Percentiles rank a stretch among this genome's conserved stretches.
Evolutionary conservation across 2,888 invertebrate species (phyloP).

Genomic region (Busseola fusca): DNA sequence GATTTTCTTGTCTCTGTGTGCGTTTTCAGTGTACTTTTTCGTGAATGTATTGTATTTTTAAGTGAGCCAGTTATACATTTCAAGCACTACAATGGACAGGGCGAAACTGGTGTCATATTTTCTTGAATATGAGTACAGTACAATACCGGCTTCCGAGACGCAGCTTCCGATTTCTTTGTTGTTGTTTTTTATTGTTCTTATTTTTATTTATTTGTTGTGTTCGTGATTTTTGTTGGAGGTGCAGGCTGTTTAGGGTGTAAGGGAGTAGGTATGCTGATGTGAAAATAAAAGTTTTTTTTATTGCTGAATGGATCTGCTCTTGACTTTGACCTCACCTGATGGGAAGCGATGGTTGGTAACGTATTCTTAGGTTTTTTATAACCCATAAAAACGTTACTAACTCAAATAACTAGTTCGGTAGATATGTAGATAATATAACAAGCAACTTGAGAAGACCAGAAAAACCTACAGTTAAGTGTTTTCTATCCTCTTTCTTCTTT

Average conservation of each 20-base stretch:
- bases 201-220: conserved; percentile 56
- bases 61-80: conserved; percentile 60
- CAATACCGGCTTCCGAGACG: conserved; percentile 72
- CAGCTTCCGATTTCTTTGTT: conserved; percentile 64
- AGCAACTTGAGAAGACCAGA: not conserved
- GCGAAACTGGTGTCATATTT: conserved; percentile 74
- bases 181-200: conserved; percentile 57
- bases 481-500: not conserved
- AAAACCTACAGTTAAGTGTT: not conserved
- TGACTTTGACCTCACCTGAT: not conserved
- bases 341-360: not conserved
- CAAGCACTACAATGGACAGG: conserved; percentile 65
- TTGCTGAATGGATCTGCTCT: not conserved
- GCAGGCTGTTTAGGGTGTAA: conserved; percentile 5
- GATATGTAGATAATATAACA: too few species aligned
- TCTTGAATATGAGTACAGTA: conserved; percentile 73
- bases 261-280: not conserved
- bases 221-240: conserved; percentile 30
- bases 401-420: too few species aligned
- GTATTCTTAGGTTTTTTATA: too few species aligned
- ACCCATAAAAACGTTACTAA: too few species aligned
- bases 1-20: conserved; percentile 37
- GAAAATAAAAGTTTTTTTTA: not conserved
- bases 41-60: conserved; percentile 53
- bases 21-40: conserved; percentile 43